phyloP scores from a whole-genome alignment of 2,113 vertebrate genomes.

The Anguilla rostrata region DNA sequence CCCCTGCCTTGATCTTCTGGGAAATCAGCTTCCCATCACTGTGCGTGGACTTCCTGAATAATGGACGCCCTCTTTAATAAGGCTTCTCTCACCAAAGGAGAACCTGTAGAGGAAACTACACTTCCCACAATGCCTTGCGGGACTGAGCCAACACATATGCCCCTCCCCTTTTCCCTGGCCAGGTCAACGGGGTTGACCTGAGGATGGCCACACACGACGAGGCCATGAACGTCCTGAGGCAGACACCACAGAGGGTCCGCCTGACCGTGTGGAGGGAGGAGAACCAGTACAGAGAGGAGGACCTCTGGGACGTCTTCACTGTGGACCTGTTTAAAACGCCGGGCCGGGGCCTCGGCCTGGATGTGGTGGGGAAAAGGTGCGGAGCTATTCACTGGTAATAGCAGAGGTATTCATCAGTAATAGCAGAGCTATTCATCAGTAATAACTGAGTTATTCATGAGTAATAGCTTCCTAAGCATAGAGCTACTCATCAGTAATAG shows the following conservation, averaged over 20 bases:
- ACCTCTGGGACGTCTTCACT: conserved; percentile 85
- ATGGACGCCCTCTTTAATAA: neutral
- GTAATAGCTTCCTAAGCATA: no score
- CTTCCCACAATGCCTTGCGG: neutral
- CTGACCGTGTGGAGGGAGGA: conserved; percentile 86
- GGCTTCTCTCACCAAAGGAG: neutral
- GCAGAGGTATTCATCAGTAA: no score
- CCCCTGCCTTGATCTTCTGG: neutral
- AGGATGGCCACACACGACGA: conserved; percentile 91
- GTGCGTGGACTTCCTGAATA: neutral
- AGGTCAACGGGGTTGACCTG: conserved; percentile 95
- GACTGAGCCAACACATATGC: neutral
- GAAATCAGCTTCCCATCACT: neutral
- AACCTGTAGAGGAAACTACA: no score
- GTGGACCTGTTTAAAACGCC: conserved; percentile 82
- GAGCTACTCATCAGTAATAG: no score
- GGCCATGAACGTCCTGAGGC: conserved; percentile 87
- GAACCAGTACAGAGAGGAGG: conserved; percentile 83
- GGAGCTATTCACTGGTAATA: neutral
- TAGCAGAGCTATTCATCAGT: no score
- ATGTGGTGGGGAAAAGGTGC: conserved; percentile 91
- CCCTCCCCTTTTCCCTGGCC: neutral
- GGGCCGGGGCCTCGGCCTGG: conserved; percentile 83
- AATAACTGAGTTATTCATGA: no score
- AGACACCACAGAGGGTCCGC: conserved; percentile 83